These are phyloP conservation scores for Serranochromis macrocephalus DNA, from an alignment of 2,113 vertebrate species.

Conservation along the genomic window DNA sequence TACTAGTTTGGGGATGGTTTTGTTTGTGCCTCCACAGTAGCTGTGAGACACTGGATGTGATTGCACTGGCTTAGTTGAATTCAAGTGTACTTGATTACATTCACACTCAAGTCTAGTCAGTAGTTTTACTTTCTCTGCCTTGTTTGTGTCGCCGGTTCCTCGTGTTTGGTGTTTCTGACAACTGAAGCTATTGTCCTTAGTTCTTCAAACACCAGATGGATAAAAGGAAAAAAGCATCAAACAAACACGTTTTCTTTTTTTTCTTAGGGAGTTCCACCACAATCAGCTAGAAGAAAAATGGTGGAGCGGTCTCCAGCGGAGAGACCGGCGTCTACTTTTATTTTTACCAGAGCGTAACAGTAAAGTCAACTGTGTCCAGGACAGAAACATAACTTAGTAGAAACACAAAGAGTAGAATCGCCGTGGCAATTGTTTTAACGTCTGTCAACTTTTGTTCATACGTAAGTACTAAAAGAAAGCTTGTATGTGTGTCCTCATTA, in stretches of 20 bases:
- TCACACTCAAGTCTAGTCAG: background rate
- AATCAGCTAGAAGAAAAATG: background rate
- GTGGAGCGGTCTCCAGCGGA: background rate
- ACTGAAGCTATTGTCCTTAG: background rate
- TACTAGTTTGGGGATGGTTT: background rate
- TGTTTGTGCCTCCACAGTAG: background rate
- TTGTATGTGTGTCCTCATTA: background rate
- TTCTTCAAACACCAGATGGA: background rate
- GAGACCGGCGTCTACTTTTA: background rate
- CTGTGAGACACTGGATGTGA: background rate
- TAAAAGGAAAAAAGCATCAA: background rate
- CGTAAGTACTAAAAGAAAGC: background rate
- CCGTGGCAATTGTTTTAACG: background rate
- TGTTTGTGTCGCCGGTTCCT: background rate
- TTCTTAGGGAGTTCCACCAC: background rate
- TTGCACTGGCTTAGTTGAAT: background rate
- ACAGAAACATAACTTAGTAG: background rate
- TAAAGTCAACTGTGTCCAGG: background rate
- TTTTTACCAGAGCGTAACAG: background rate
- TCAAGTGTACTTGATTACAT: background rate
- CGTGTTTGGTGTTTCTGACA: background rate
- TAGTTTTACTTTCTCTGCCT: background rate
- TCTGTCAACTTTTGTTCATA: background rate
- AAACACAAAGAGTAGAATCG: rapidly evolving
- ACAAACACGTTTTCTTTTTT: rapidly evolving